Evolutionary conservation across 1,140 invertebrate genomes (phyloP).

Genomic region (Trachelipus rathkii): DNA sequence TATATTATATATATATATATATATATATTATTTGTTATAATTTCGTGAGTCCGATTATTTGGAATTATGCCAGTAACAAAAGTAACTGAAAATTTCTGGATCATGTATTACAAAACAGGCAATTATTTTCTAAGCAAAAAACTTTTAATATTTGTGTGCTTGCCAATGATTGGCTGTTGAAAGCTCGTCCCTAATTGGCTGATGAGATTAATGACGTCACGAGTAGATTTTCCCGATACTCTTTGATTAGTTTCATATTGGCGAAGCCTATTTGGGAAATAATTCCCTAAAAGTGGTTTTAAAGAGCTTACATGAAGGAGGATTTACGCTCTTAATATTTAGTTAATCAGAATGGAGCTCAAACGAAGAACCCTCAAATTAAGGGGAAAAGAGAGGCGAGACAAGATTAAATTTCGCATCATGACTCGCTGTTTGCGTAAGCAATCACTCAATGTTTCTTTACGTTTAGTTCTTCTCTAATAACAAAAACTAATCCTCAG

Average conservation of each 20-base stretch:
- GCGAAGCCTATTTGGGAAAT: constrained; percentile 3
- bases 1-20: too few relatives aligned
- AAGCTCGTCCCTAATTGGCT: not conserved
- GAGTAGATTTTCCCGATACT: not conserved
- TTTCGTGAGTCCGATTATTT: too few relatives aligned
- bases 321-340: constrained; percentile 1
- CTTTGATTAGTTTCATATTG: not conserved
- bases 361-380: not conserved
- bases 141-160: too few relatives aligned
- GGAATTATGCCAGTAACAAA: too few relatives aligned
- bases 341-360: not conserved
- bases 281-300: not conserved
- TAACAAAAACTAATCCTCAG: too few relatives aligned
- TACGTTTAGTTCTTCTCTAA: too few relatives aligned
- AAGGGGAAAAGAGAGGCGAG: not conserved
- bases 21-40: too few relatives aligned
- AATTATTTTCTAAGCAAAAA: too few relatives aligned
- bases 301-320: not conserved
- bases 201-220: not conserved
- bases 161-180: not conserved
- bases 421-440: not conserved
- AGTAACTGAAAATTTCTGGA: too few relatives aligned
- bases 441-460: too few relatives aligned
- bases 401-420: not conserved
- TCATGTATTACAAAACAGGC: too few relatives aligned